Base-by-base conservation (phyloP, 2,888 invertebrate species). In the Plagodis dolabraria region DNA sequence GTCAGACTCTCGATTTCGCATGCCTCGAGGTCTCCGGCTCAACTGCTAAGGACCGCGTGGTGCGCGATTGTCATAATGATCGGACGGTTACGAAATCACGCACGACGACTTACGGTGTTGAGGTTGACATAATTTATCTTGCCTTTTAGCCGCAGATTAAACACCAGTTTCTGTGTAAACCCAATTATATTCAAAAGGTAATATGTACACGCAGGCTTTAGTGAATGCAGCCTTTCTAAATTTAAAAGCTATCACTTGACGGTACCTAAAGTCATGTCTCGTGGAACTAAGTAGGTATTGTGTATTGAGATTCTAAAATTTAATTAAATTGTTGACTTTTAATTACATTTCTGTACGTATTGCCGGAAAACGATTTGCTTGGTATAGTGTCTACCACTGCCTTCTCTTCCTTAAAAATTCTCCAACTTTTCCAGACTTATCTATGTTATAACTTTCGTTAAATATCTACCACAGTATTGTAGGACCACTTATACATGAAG, bases 1-100 rank as follows among this genome's bases (percentile, higher is more conserved):
- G 77, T 71, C 74, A 60, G 75, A 82, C 81, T 82, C 82, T 83
- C 83, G 83, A 84, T 87, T 86, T 87, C 83, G 83, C 81, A 82
- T 72, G 75, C 68, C 73, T 70, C 79, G 79, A 79, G 79, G 79
- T 77, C 77, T 49, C 71, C 71, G 66, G 53, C 53, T 57, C 65
- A 64, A 63, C 71, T 68, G 72, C 59, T 68, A 54, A 60, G 63
- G 63, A 35, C 46, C 60, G 56, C 52, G 56, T 56, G 48, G 58
- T 64, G 54, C 65, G 65, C 64, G 69, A 65, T 64, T 65, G 66
- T 65, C 67, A 68, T 68, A 58, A 68, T 68, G 65, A 70, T 71
- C 64, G 65, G 50, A 50, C 69, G 68, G 67, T 73, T 71, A 75
- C 72, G 74, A 67, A 71, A 73, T 55, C 63, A 72, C 72, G 68